Evolutionary conservation across 2,888 invertebrate genomes (phyloP).

Genomic region (Xiphydria camelus): DNA sequence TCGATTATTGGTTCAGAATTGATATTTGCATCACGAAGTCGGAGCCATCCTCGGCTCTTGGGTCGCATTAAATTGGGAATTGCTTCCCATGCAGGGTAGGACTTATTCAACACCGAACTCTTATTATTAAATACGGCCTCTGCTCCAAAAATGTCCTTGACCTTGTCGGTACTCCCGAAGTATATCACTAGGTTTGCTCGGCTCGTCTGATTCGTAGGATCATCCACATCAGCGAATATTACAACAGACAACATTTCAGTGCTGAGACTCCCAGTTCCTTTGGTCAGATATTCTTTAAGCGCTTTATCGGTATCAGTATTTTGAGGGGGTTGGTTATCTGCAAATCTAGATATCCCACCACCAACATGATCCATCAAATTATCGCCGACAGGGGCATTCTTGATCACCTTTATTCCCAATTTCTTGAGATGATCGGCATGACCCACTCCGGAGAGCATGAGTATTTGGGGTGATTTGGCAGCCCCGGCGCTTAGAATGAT

Average conservation of each 20-base stretch:
- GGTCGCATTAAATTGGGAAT: slow-evolving; percentile 76
- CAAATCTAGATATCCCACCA: too few species aligned
- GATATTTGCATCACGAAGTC: slow-evolving; percentile 71
- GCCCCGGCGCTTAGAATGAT: slow-evolving; percentile 77
- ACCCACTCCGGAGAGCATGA: slow-evolving; percentile 80
- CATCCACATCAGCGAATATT: slow-evolving; percentile 63
- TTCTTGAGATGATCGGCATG: slow-evolving; percentile 65
- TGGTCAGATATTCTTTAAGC: too few species aligned
- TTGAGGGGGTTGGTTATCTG: too few species aligned
- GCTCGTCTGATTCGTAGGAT: slow-evolving; percentile 61
- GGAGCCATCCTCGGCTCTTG: slow-evolving; percentile 69
- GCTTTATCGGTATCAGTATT: too few species aligned
- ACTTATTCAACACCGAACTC: too few species aligned
- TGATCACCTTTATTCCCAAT: slow-evolving; percentile 61
- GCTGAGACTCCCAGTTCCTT: slow-evolving; percentile 67
- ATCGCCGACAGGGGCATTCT: slow-evolving; percentile 68
- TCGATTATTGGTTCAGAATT: slow-evolving; percentile 78
- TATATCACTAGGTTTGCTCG: slow-evolving; percentile 58
- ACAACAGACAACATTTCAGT: slow-evolving; percentile 70
- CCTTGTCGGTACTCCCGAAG: too few species aligned
- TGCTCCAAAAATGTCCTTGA: too few species aligned
- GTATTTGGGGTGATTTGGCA: slow-evolving; percentile 75
- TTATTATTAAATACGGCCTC: too few species aligned
- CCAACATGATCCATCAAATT: slow-evolving; percentile 74
- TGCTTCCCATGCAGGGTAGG: too few species aligned